Base-by-base conservation (phyloP, 1,140 invertebrate species). In the Papilio xuthus region DNA sequence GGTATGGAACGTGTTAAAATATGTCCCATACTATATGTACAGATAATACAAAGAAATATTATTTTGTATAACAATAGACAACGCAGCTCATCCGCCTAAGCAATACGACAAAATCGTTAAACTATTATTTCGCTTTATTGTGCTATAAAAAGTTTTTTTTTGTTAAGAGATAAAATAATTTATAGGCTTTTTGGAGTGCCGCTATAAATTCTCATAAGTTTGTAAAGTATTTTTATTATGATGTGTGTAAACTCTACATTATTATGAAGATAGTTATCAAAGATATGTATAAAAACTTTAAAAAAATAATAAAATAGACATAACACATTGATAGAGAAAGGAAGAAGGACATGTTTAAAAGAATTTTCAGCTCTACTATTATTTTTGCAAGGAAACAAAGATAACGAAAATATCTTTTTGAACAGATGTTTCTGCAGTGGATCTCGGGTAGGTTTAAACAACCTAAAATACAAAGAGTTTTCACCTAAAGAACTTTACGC, bases 111-210 rank as follows among this genome's bases (percentile, higher is more conserved):
- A n/a, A n/a, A n/a, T 47, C 20, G 71, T 73, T 23, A 44, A 73
- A 73, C 41, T 73, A 44, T 73, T 73, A 73, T 73, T 73, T 73
- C 37, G 42, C 71, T 50, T 73, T 73, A 73, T 73, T 73, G 42
- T 73, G 20, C 20, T 42, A 73, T 73, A 73, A 73, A 73, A 73
- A 23, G 71, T 3, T n/a, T 73, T 47, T 71, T 47, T 73, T 73
- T 73, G 42, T 73, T 42, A 20, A 50, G 18, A 20, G 42, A 47
- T 73, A 73, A 47, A 26, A 73, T 42, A 73, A 47, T 50, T 73
- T 73, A 73, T 73, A 26, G 20, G 42, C 42, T 41, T 73, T 41
- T 73, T 73, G 26, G 71, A 73, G 71, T 73, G 41, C 71, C 42
- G 71, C 71, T 47, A 73, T 73, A 73, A 73, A 47, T 72, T 73